Conservation (phyloP, 2,888 invertebrate species). For the Microplitis manilae region DNA sequence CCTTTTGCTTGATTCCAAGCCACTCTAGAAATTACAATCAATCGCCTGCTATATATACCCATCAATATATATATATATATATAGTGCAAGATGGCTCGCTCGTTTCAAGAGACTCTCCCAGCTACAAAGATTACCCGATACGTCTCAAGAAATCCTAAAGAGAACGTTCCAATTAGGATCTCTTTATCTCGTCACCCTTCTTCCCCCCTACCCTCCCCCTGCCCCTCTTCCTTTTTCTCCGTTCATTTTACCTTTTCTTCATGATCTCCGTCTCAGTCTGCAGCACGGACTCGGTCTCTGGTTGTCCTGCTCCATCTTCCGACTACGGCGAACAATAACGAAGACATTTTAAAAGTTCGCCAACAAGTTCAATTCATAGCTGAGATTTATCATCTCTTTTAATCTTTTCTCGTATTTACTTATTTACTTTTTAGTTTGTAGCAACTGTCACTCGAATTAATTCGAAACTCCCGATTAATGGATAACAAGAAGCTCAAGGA, state of each 20-base stretch:
- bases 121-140: constrained; percentile 35
- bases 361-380: constrained; percentile 16
- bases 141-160: constrained; percentile 13
- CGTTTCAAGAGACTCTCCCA: constrained; percentile 22
- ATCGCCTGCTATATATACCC: constrained; percentile 4
- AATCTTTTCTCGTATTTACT: constrained; percentile 10
- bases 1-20: neutral
- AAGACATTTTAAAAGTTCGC: constrained; percentile 21
- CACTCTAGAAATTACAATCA: constrained; percentile 26
- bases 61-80: no score
- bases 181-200: constrained; percentile 44
- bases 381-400: constrained; percentile 1
- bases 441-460: constrained; percentile 23
- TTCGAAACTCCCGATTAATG: constrained; percentile 11
- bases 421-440: neutral
- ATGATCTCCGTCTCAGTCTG: constrained; percentile 5
- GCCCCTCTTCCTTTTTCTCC: neutral
- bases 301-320: neutral
- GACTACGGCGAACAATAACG: neutral
- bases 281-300: neutral
- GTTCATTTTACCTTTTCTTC: constrained; percentile 23
- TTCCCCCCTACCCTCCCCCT: constrained; percentile 32
- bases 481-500: neutral
- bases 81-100: no score
- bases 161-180: constrained; percentile 50